These are phyloP conservation scores for Drosophila neoperkinsi DNA, from an alignment of 2,888 invertebrate species.

Conservation along the genomic window DNA sequence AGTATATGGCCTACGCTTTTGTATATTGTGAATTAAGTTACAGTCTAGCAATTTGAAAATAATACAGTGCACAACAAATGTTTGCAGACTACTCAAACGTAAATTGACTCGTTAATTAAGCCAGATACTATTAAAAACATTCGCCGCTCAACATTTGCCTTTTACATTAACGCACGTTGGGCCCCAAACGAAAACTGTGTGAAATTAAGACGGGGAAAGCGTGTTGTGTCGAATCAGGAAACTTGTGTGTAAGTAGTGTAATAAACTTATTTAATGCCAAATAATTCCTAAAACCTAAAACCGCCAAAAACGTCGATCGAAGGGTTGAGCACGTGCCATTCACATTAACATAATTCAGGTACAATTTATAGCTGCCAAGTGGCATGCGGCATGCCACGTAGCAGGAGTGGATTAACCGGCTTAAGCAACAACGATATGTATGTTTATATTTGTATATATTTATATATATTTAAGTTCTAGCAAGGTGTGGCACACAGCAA, in stretches of 20 bases:
- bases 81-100: neutral
- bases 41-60: neutral
- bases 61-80: neutral
- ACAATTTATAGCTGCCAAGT: constrained; percentile 24
- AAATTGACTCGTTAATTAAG: neutral
- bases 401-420: constrained; percentile 2
- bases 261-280: constrained; percentile 31
- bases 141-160: neutral
- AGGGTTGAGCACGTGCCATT: constrained; percentile 24
- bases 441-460: neutral
- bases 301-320: constrained; percentile 9
- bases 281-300: constrained; percentile 13
- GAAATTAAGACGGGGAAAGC: neutral
- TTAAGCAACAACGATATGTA: neutral
- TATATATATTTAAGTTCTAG: neutral
- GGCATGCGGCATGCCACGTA: neutral
- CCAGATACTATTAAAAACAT: neutral
- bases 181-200: neutral
- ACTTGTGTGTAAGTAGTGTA: neutral
- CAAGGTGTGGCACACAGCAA: neutral
- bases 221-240: neutral
- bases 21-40: neutral
- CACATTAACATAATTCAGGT: constrained; percentile 35
- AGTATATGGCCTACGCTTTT: neutral
- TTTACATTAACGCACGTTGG: neutral